Evolutionary conservation across 2,113 vertebrate genomes (phyloP).

Genomic region (Ascaphus truei): DNA sequence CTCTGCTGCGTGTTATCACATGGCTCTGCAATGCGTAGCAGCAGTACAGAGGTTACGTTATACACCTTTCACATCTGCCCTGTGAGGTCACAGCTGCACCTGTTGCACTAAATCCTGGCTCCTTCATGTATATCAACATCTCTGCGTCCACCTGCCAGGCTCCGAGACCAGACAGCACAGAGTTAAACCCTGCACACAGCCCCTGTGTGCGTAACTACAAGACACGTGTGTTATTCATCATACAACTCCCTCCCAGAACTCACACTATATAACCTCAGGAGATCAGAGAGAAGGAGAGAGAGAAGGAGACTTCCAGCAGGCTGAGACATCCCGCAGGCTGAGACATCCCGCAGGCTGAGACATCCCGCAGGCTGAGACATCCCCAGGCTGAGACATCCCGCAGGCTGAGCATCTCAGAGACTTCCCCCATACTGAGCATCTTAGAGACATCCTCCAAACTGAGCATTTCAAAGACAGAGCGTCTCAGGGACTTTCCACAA

Average conservation of each 20-base stretch:
- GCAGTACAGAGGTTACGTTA: neutral
- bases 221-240: slow-evolving; percentile 9
- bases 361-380: too few species aligned
- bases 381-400: too few species aligned
- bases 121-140: slow-evolving; percentile 23
- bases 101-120: slow-evolving; percentile 6
- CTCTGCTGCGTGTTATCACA: too few species aligned
- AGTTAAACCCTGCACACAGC: slow-evolving; percentile 16
- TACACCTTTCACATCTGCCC: neutral
- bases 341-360: too few species aligned
- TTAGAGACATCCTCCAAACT: too few species aligned
- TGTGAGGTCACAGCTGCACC: slow-evolving; percentile 5
- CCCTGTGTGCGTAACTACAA: too few species aligned
- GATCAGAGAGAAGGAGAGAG: neutral
- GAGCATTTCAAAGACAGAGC: too few species aligned
- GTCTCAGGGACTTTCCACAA: too few species aligned
- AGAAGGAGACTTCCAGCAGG: neutral
- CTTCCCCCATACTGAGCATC: too few species aligned
- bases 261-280: slow-evolving; percentile 14
- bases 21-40: too few species aligned
- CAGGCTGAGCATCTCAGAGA: too few species aligned
- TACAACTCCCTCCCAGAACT: slow-evolving; percentile 13
- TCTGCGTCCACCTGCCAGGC: slow-evolving; percentile 13
- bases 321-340: too few species aligned
- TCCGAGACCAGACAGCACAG: neutral